Evolutionary conservation across 1,140 invertebrate genomes (phyloP), one percentile per base, ranked within the genome.

Genomic region (Hyles vespertilio): DNA sequence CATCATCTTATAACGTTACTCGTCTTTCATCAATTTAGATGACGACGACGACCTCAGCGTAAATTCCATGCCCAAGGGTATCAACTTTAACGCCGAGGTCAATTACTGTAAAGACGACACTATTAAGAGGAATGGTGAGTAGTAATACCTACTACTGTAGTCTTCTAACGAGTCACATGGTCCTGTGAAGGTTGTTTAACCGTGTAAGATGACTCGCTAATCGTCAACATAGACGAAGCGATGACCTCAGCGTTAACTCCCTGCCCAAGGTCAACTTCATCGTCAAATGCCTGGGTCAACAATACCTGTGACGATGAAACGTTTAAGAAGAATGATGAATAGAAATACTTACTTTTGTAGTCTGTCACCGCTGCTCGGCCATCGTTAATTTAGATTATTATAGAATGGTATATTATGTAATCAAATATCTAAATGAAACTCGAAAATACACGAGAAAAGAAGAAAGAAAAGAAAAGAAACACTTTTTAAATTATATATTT

Each of bases 21-120:
- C 87, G 3, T 86, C 86, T 5, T 80, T 89, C 56, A 71, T 89
- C 1, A 84, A 89, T 34, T 61, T 89, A 32, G 86, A 88, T 59
- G 84, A 80, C 0, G 87, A 87, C 22, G 87, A 88, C 12, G 85
- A 84, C 8, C 58, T 85, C 7, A 64, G 53, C 4, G 59, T 68
- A 3, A 45, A 53, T 0, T 68, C 70, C 1, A 67, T 73, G 63
- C 77, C 74, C 12, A 72, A 72, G 46, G 66, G 76, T 6, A 74
- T 74, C 46, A 68, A 67, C 53, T 74, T 79, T 49, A 59, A 57
- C 51, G 74, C 68, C 0, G 71, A 74, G 44, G 65, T 70, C 40
- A 69, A 72, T 51, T 52, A 72, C 5, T 72, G 73, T 56, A 67
- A 70, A n/a, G 80, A 77, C 0, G 81, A 81, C 12, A 83, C 81